Evolutionary conservation across 2,113 vertebrate species (phyloP).

Genomic region (Monarcha castaneiventris): DNA sequence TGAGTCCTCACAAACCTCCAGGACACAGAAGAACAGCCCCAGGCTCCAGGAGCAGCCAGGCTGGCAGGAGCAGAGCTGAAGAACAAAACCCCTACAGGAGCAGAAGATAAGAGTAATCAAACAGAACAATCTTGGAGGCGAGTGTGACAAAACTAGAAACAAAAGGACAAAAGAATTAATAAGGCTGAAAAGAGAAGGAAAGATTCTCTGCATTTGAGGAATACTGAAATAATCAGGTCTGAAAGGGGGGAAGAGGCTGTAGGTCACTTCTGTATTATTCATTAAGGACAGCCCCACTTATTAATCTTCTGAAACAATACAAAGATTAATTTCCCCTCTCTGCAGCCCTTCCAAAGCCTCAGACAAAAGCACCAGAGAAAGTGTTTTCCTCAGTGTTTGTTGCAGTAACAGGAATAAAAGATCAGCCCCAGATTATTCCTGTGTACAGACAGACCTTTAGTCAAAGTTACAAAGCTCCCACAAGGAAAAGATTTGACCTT

Average conservation of each 20-base stretch:
- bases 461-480: neutral
- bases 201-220: neutral
- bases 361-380: neutral
- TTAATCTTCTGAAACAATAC: neutral
- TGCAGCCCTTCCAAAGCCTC: neutral
- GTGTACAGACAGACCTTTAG: neutral
- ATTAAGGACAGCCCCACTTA: neutral
- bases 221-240: neutral
- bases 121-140: neutral
- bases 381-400: neutral
- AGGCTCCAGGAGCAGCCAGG: neutral
- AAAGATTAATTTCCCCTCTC: constrained; percentile 7
- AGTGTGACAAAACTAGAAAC: neutral
- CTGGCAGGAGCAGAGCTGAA: neutral
- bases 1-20: neutral
- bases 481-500: neutral
- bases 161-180: neutral
- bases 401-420: neutral
- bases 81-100: neutral
- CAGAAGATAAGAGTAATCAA: neutral
- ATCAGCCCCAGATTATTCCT: neutral
- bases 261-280: neutral
- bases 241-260: neutral
- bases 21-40: neutral
- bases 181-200: neutral